Conservation (phyloP, 2,797 vertebrate species). For the Choloepus didactylus region DNA sequence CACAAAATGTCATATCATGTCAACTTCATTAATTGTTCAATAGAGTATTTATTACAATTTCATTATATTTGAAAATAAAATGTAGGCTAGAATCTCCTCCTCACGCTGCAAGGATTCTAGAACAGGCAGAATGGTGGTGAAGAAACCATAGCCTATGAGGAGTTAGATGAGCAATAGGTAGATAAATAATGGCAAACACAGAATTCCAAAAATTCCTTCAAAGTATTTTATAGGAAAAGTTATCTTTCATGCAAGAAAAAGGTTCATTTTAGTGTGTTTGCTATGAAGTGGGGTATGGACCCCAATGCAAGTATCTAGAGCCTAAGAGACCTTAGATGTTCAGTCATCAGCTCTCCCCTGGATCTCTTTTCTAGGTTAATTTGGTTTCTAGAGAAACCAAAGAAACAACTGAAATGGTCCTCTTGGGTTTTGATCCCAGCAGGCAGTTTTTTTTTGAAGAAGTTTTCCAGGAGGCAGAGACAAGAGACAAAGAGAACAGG, state of each 20-base stretch:
- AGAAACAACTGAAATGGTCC: background rate
- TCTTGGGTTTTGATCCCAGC: background rate
- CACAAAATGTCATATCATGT: constrained; percentile 39
- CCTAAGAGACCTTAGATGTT: background rate
- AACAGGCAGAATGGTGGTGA: background rate
- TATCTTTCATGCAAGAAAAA: background rate
- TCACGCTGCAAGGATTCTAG: background rate
- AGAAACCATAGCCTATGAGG: background rate
- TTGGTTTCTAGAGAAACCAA: constrained; percentile 25
- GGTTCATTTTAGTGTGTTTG: background rate
- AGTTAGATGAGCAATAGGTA: background rate
- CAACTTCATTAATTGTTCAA: constrained; percentile 18
- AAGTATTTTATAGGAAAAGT: background rate
- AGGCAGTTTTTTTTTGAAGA: background rate
- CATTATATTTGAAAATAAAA: background rate
- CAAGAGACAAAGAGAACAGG: background rate
- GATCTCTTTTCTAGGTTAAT: constrained; percentile 38
- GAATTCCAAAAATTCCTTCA: background rate
- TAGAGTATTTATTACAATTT: constrained; percentile 43
- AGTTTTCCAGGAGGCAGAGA: background rate
- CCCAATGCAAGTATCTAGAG: background rate
- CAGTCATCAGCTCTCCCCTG: background rate
- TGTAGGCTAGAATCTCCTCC: background rate
- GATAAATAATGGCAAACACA: background rate
- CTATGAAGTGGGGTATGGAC: background rate